Conservation (phyloP, 1,140 invertebrate species). For the Apis laboriosa region DNA sequence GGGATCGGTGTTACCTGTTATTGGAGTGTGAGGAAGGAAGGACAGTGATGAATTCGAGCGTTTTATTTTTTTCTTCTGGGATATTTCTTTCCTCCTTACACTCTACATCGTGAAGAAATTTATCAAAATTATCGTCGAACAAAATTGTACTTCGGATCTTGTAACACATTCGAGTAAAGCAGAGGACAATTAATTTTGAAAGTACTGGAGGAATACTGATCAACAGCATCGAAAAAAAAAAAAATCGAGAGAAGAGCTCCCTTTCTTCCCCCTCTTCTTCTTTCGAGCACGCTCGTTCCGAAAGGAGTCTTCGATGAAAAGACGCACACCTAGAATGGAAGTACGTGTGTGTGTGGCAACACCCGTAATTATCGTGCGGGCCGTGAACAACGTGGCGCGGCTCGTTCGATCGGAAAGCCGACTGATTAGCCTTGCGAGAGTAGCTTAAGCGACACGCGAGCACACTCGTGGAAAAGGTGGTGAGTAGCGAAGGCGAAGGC, state of each 20-base stretch:
- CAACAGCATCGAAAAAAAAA: background rate
- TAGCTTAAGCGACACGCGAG: conserved; percentile 52
- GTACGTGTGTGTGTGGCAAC: background rate
- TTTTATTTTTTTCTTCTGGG: too few species aligned
- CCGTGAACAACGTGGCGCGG: background rate
- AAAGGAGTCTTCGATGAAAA: conserved; percentile 35
- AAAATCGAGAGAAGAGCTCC: background rate
- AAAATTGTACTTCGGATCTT: too few species aligned
- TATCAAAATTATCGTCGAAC: too few species aligned
- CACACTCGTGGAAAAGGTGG: conserved; percentile 48
- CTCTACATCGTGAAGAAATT: background rate
- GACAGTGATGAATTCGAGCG: background rate
- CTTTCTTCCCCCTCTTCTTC: too few species aligned
- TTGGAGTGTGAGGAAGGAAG: background rate
- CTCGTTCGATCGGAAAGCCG: conserved; percentile 29
- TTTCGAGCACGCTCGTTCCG: conserved; percentile 2
- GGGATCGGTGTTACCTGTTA: background rate
- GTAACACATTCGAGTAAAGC: too few species aligned
- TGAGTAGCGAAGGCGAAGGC: conserved; percentile 41
- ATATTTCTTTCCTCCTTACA: too few species aligned
- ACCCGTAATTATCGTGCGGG: conserved; percentile 28
- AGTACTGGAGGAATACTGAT: too few species aligned
- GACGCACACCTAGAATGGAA: background rate
- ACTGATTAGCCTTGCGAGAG: conserved; percentile 34
- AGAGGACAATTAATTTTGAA: too few species aligned